A percentile compares a stretch with the other conserved stretches of the same genome.
Conservation (phyloP, 2,888 invertebrate species). For the Bhutanitis thaidina region DNA sequence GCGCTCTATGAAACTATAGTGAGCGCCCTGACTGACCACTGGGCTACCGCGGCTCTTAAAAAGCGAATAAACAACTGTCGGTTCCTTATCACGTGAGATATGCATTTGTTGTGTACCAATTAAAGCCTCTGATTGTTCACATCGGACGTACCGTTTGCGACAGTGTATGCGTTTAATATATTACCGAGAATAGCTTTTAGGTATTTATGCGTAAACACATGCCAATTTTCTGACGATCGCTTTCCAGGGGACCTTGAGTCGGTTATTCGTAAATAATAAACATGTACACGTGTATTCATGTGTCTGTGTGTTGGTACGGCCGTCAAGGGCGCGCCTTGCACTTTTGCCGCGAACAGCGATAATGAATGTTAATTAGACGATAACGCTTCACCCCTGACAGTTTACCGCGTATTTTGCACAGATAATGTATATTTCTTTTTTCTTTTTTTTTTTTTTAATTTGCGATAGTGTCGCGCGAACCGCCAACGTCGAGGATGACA, state of each 20-base stretch:
- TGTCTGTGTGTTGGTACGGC: constrained; percentile 21
- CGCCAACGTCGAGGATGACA: not conserved
- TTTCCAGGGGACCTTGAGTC: constrained; percentile 23
- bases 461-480: not conserved
- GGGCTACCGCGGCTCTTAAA: no score
- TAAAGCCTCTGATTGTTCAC: constrained; percentile 2
- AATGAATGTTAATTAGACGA: constrained; percentile 45
- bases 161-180: constrained; percentile 11
- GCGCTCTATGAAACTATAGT: no score
- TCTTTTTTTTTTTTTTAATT: constrained; percentile 5
- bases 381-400: constrained; percentile 33
- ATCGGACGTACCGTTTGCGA: not conserved
- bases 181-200: constrained; percentile 19
- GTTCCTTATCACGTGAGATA: no score
- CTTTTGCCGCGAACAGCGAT: constrained; percentile 34
- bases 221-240: constrained; percentile 20
- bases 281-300: constrained; percentile 8
- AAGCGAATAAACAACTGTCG: no score
- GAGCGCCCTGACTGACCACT: no score
- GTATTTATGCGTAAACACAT: constrained; percentile 19
- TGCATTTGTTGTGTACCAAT: constrained; percentile 9
- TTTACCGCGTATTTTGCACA: constrained; percentile 15
- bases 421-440: not conserved
- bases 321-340: constrained; percentile 46
- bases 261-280: constrained; percentile 27